Percentiles rank a stretch among this genome's conserved stretches.
phyloP scores from a whole-genome alignment of 1,140 invertebrate genomes.

The Andrena cerasifolii region DNA sequence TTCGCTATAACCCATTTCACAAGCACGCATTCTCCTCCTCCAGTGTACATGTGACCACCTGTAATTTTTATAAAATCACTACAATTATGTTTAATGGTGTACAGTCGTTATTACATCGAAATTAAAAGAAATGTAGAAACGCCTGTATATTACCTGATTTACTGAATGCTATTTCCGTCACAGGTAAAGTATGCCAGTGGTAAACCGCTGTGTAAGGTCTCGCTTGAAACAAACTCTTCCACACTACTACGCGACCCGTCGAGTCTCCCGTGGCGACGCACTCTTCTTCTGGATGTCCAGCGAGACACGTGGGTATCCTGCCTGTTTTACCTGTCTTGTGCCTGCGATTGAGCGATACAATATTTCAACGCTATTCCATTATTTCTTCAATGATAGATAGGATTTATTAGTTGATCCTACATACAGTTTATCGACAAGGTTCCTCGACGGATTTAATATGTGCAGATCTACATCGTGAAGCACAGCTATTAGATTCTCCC shows the following conservation, averaged over 20 bases:
- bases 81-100: background rate
- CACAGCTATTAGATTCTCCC: conserved; percentile 76
- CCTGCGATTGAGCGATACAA: too few relatives aligned
- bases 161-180: conserved; percentile 88
- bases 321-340: conserved; percentile 76
- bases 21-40: conserved; percentile 90
- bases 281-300: conserved; percentile 87
- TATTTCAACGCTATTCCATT: too few relatives aligned
- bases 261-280: conserved; percentile 88
- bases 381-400: conserved; percentile 29
- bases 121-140: background rate
- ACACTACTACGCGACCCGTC: conserved; percentile 87
- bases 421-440: conserved; percentile 68
- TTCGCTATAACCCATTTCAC: conserved; percentile 89
- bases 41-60: conserved; percentile 88
- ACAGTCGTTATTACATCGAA: background rate
- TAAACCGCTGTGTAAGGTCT: conserved; percentile 83
- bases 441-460: conserved; percentile 72
- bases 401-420: conserved; percentile 59
- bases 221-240: conserved; percentile 82
- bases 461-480: conserved; percentile 70
- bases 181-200: conserved; percentile 92
- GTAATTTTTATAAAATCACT: conserved; percentile 48
- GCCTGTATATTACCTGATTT: conserved; percentile 83
- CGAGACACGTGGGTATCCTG: conserved; percentile 86